These are phyloP conservation scores for Serilophus lunatus DNA, from an alignment of 2,113 vertebrate species.

Conservation along the genomic window DNA sequence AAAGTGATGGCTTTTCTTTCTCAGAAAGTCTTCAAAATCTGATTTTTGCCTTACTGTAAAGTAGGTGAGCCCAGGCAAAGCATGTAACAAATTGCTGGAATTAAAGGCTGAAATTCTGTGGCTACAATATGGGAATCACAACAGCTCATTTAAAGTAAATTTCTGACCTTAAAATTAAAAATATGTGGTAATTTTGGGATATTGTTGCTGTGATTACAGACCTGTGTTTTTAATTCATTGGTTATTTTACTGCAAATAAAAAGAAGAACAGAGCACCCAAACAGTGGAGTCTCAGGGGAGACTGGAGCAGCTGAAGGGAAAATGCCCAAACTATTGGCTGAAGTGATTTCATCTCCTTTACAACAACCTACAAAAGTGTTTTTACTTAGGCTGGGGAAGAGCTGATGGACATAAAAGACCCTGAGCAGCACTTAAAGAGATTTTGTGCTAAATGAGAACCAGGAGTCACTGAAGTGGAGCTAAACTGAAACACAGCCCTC, in stretches of 20 bases:
- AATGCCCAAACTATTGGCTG: neutral
- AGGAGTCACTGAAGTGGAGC: neutral
- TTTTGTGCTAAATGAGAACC: constrained; percentile 41
- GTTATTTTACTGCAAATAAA: neutral
- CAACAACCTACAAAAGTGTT: neutral
- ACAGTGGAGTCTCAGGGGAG: neutral
- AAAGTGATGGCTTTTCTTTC: neutral
- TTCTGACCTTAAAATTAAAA: neutral
- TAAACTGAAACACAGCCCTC: neutral
- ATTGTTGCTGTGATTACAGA: neutral
- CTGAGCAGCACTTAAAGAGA: neutral
- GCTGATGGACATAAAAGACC: constrained; percentile 1
- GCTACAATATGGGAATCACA: fast-evolving
- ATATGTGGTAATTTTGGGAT: neutral
- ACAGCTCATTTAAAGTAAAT: neutral
- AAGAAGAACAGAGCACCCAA: neutral
- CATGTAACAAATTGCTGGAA: neutral
- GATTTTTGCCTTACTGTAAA: neutral
- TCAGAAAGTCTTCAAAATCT: neutral
- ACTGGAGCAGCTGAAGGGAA: neutral
- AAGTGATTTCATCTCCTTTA: neutral
- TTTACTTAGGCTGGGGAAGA: neutral
- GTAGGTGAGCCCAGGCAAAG: neutral
- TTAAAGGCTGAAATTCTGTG: neutral
- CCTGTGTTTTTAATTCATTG: neutral